phyloP scores from a whole-genome alignment of 2,797 vertebrate species.

The Neopelma chrysocephalum region DNA sequence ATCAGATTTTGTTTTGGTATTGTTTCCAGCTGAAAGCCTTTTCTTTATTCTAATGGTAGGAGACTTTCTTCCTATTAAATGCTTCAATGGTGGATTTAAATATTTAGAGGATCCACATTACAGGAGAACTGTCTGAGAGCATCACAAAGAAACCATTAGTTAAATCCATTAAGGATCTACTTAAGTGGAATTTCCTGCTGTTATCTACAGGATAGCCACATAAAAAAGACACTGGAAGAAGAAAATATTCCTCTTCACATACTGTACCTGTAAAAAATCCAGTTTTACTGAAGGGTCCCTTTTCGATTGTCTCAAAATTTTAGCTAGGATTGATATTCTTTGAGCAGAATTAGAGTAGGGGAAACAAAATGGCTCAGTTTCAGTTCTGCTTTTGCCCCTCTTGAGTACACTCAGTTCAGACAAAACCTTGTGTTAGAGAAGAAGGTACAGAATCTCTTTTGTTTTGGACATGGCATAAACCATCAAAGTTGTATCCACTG shows the following conservation, averaged over 20 bases:
- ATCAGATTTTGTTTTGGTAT: conserved; percentile 44
- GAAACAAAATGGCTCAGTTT: conserved; percentile 27
- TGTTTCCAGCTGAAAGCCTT: conserved; percentile 59
- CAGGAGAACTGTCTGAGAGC: conserved; percentile 52
- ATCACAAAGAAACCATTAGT: conserved; percentile 65
- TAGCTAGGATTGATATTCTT: conserved; percentile 30
- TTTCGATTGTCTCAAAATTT: conserved; percentile 24
- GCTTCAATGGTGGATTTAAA: conserved; percentile 69
- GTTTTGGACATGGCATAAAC: conserved; percentile 54
- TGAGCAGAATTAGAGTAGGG: conserved; percentile 12
- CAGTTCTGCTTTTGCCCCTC: conserved; percentile 52
- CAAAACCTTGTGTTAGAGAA: conserved; percentile 54
- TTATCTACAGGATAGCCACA: conserved; percentile 49
- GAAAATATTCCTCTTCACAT: conserved; percentile 4
- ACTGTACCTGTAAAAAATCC: conserved; percentile 19
- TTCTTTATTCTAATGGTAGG: conserved; percentile 53
- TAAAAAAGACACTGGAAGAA: conserved; percentile 23
- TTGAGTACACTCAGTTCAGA: conserved; percentile 49
- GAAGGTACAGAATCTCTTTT: conserved; percentile 24
- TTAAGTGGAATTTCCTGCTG: conserved; percentile 65
- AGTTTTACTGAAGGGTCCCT: conserved; percentile 21
- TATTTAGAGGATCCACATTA: conserved; percentile 68
- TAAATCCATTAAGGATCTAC: conserved; percentile 70
- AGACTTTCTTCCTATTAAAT: conserved; percentile 66
- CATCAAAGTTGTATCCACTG: conserved; percentile 55